Evolutionary conservation across 2,888 invertebrate genomes (phyloP).

Genomic region (Muschampia plurimacula): DNA sequence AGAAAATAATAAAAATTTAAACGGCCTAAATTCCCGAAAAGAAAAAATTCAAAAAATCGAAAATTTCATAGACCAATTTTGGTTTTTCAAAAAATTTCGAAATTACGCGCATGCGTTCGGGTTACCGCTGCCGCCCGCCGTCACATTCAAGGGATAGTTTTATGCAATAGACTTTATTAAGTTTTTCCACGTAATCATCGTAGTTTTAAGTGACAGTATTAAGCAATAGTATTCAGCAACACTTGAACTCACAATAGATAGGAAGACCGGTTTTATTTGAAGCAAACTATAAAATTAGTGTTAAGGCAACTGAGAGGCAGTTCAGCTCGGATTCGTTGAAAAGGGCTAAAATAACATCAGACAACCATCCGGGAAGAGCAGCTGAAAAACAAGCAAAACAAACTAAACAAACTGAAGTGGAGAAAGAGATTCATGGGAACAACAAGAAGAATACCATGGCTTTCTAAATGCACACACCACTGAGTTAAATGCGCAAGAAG

Average conservation of each 20-base stretch:
- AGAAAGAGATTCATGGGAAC: conserved; percentile 67
- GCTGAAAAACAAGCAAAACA: conserved; percentile 58
- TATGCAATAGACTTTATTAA: conserved; percentile 82
- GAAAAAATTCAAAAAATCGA: conserved; percentile 51
- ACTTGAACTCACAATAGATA: conserved; percentile 78
- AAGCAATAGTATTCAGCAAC: conserved; percentile 83
- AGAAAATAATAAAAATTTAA: conserved; percentile 54
- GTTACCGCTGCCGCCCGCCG: conserved; percentile 74
- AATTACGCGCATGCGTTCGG: conserved; percentile 80
- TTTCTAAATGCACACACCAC: conserved; percentile 66
- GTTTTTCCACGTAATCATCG: conserved; percentile 77
- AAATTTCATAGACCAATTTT: conserved; percentile 74
- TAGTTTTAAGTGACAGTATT: conserved; percentile 80
- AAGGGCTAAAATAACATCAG: conserved; percentile 75
- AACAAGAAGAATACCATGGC: conserved; percentile 69
- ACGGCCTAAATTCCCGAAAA: conserved; percentile 59
- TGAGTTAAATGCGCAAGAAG: conserved; percentile 82
- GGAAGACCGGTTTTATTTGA: conserved; percentile 74
- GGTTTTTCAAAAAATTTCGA: conserved; percentile 71
- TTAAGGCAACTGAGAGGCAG: conserved; percentile 81
- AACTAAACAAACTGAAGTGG: conserved; percentile 52
- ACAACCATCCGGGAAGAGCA: conserved; percentile 80
- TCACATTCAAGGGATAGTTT: conserved; percentile 83
- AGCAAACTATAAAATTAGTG: conserved; percentile 78
- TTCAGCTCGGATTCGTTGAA: conserved; percentile 78